Percentiles rank a stretch among this genome's conserved stretches.
Evolutionary conservation across 2,113 vertebrate genomes (phyloP).

Genomic region (Pandion haliaetus): DNA sequence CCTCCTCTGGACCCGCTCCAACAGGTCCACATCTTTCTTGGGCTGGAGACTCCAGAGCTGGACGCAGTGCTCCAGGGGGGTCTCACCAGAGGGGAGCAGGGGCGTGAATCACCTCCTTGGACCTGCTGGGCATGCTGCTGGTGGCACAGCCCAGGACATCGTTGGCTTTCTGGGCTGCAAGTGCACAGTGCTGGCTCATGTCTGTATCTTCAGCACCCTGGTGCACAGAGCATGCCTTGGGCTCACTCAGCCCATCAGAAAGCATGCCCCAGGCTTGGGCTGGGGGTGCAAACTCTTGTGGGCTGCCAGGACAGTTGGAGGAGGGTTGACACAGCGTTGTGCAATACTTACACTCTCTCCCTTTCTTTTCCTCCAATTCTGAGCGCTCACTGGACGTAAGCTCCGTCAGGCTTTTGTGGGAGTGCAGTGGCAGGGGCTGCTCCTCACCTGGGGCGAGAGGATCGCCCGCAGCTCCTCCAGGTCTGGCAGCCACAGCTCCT

Average conservation of each 20-base stretch:
- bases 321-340: not conserved
- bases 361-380: not conserved
- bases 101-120: not conserved
- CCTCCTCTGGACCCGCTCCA: too few species aligned
- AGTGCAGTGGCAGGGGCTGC: not conserved
- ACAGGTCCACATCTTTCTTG: not conserved
- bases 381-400: not conserved
- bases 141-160: not conserved
- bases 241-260: not conserved
- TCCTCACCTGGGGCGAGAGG: not conserved
- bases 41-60: not conserved
- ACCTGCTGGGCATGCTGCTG: not conserved
- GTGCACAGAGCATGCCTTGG: not conserved
- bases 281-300: not conserved
- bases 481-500: not conserved
- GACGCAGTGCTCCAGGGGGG: not conserved
- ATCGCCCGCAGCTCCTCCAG: not conserved
- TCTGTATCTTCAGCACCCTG: not conserved
- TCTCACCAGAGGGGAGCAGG: not conserved
- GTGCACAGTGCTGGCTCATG: rapidly evolving
- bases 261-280: not conserved
- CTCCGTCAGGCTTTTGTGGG: not conserved
- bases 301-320: not conserved
- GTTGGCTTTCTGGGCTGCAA: not conserved
- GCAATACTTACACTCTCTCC: too few species aligned